Conservation (phyloP, 2,888 invertebrate genomes). For the Idaea aversata region DNA sequence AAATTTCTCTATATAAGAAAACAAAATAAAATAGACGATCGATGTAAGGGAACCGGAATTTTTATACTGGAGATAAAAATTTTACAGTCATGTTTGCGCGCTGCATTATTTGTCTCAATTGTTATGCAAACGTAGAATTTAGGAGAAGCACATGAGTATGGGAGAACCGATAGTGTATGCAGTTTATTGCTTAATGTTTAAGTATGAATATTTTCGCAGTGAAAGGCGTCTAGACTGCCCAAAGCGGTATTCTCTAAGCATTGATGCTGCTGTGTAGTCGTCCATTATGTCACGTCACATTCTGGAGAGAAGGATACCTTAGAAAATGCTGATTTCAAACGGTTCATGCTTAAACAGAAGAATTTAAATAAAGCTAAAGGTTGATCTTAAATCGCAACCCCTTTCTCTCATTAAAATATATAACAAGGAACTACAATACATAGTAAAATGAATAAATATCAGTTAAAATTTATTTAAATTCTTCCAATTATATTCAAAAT, state of each 20-base stretch:
- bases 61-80: constrained; percentile 54
- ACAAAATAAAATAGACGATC: constrained; percentile 19
- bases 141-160: not conserved
- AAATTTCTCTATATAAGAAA: not conserved
- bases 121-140: not conserved
- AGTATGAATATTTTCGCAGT: not conserved
- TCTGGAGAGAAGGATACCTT: no score
- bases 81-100: constrained; percentile 52
- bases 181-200: not conserved
- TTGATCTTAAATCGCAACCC: no score
- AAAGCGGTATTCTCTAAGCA: not conserved
- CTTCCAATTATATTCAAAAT: no score
- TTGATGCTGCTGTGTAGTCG: not conserved
- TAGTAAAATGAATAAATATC: no score
- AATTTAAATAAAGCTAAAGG: no score
- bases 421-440: no score
- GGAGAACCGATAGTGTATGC: not conserved
- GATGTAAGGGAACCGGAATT: constrained; percentile 34
- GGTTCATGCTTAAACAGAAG: no score
- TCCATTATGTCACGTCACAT: no score
- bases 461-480: no score
- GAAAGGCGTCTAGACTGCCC: not conserved
- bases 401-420: no score
- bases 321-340: no score
- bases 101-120: not conserved